Evolutionary conservation across 2,888 invertebrate genomes (phyloP).

Genomic region (Papilio protenor): DNA sequence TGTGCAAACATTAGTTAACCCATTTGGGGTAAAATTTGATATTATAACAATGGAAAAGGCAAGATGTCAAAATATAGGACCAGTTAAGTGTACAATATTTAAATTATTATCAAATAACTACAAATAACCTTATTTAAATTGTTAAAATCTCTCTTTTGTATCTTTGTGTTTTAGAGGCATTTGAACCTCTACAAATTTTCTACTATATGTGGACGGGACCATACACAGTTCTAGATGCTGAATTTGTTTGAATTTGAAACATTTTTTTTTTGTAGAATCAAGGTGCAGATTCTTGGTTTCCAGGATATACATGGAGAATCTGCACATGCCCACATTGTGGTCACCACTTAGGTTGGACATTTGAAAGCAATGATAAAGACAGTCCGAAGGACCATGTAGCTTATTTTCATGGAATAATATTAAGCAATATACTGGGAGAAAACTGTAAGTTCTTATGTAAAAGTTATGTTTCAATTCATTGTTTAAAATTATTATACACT

Average conservation of each 20-base stretch:
- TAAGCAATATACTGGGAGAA: slow-evolving; percentile 77
- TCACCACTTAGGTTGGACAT: slow-evolving; percentile 86
- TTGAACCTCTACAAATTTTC: not conserved
- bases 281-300: slow-evolving; percentile 86
- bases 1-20: slow-evolving; percentile 83
- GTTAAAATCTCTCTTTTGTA: not conserved
- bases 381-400: slow-evolving; percentile 55
- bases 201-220: too few relatives aligned
- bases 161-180: not conserved
- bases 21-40: slow-evolving; percentile 82
- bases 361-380: slow-evolving; percentile 70
- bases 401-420: slow-evolving; percentile 76
- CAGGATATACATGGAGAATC: slow-evolving; percentile 86
- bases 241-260: not conserved
- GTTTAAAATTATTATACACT: not conserved
- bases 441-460: slow-evolving; percentile 69
- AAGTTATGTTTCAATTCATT: slow-evolving; percentile 3
- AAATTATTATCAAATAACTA: not conserved
- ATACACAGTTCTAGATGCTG: not conserved
- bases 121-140: not conserved
- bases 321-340: slow-evolving; percentile 86
- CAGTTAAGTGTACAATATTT: slow-evolving; percentile 65
- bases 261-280: slow-evolving; percentile 71
- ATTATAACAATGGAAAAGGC: slow-evolving; percentile 81
- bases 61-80: slow-evolving; percentile 80